A percentile compares a stretch with the other conserved stretches of the same genome.
Conservation (phyloP, 2,888 invertebrate species). For the Eupithecia pulchellata region DNA sequence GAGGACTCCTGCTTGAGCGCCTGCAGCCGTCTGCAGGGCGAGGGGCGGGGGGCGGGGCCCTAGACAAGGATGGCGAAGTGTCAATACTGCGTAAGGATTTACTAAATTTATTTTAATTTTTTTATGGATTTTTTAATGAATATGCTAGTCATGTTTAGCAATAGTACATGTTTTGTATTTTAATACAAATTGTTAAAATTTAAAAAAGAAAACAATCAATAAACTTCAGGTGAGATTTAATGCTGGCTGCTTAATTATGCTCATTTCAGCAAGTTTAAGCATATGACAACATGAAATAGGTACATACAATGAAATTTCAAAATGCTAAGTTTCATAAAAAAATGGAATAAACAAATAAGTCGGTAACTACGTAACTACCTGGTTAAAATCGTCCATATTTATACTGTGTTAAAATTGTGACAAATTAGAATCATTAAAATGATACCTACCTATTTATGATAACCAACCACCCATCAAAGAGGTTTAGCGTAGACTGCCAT, state of each 20-base stretch:
- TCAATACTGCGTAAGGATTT: conserved; percentile 59
- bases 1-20: conserved; percentile 54
- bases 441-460: conserved; percentile 14
- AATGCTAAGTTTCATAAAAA: background rate
- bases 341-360: background rate
- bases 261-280: background rate
- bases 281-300: background rate
- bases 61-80: conserved; percentile 64
- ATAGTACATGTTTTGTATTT: background rate
- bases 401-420: conserved; percentile 21
- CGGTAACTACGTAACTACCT: background rate
- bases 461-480: conserved; percentile 5
- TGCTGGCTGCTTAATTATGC: background rate
- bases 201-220: background rate
- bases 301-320: background rate
- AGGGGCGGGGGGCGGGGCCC: conserved; percentile 69
- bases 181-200: background rate
- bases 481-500: conserved; percentile 42
- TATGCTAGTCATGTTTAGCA: background rate
- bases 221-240: background rate
- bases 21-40: conserved; percentile 55
- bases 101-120: conserved; percentile 34
- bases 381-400: conserved; percentile 19
- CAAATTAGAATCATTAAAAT: conserved; percentile 13
- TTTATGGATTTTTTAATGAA: conserved; percentile 12